phyloP scores from a whole-genome alignment of 2,797 vertebrate species.

The Trachurus trachurus region DNA sequence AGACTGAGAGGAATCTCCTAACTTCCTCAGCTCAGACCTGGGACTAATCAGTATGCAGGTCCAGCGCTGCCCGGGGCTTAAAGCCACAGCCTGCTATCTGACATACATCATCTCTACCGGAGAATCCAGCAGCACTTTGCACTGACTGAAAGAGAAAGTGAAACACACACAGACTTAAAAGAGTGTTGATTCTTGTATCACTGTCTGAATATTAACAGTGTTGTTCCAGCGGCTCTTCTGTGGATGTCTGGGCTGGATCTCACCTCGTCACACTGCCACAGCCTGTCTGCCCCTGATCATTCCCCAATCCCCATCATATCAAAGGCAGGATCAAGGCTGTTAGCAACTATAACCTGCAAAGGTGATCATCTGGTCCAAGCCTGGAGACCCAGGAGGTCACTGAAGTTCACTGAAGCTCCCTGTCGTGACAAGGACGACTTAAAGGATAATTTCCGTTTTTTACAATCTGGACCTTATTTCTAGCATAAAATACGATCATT shows the following conservation, averaged over 20 bases:
- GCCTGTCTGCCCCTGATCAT: neutral
- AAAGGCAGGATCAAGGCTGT: neutral
- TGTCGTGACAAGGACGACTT: neutral
- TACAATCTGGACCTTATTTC: too few relatives aligned
- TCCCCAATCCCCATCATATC: neutral
- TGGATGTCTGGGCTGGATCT: neutral
- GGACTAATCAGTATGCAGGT: conserved; percentile 31
- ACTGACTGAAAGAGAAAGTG: conserved; percentile 14
- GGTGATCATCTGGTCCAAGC: too few relatives aligned
- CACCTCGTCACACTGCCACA: neutral
- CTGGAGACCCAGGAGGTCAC: too few relatives aligned
- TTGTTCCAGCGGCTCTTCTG: neutral
- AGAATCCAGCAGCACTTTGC: conserved; percentile 5
- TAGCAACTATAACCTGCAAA: neutral
- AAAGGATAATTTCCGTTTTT: too few relatives aligned
- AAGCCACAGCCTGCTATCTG: conserved; percentile 12
- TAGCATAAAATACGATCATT: too few relatives aligned
- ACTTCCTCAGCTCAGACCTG: neutral
- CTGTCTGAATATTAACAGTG: conserved; percentile 67
- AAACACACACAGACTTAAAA: conserved; percentile 18
- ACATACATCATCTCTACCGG: conserved; percentile 21
- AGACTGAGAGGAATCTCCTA: conserved; percentile 11
- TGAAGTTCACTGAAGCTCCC: neutral
- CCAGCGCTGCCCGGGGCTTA: neutral
- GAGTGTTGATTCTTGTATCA: conserved; percentile 19